Base-by-base conservation (phyloP, 2,888 invertebrate genomes). In the Tetrapedia diversipes region DNA sequence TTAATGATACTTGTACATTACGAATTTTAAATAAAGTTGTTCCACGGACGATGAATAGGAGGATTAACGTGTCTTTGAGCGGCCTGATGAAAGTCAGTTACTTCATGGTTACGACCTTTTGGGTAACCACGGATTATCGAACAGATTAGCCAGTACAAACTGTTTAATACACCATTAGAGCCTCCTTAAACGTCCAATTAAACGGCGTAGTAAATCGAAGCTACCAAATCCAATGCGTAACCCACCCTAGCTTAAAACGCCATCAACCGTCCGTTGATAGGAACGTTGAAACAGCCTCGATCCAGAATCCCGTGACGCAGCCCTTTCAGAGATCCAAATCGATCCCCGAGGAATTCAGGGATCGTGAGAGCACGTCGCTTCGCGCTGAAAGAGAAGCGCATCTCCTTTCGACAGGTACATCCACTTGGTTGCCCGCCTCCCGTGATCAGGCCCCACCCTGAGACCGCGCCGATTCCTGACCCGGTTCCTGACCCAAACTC, bases 371-470 rank as follows among this genome's bases (percentile, higher is more conserved):
- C 71, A 71, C 82, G 72, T 76, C 76, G 47, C 65, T 76, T 63
- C 66, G 47, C 65, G 64, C 67, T 47, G 34, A 51, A 57, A 65
- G 70, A 76, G 63, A 63, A 77, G 73, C 67, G 76, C 81, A 81
- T 74, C 81, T 73, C 68, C 69, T 77, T 79, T 81, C 77, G 83
- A 83, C 83, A 81, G 83, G 73, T 77, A 79, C 80, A 81, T 83
- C 71, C 65, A 81, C 74, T 65, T 45, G 66, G 53, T 37, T 63
- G 61, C 69, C 67, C 68, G 83, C 74, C 83, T 71, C 67, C 51
- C 24, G 47, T n/a, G 71, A 76, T 76, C 71, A 24, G 39, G 32
- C 67, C 53, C 43, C 65, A 43, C 47, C 66, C 41, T 39, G 43
- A 53, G 45, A 37, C 43, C 60, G 39, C 63, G 45, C 60, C 61